Conservation (phyloP, 2,113 vertebrate species). For the Seriola dumerili region DNA sequence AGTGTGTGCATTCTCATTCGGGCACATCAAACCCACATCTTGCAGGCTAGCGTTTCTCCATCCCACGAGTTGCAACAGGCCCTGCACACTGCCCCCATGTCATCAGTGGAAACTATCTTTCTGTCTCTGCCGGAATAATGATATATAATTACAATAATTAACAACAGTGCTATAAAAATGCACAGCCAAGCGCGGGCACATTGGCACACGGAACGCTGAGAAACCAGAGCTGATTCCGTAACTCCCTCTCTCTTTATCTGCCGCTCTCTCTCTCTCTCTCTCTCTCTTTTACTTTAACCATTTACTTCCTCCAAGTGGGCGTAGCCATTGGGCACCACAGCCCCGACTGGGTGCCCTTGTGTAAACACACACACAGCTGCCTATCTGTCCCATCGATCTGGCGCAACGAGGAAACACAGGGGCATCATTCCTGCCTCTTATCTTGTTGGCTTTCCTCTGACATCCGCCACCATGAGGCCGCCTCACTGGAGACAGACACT, state of each 20-base stretch:
- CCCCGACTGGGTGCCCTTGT: conserved; percentile 63
- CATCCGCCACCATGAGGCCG: conserved; percentile 82
- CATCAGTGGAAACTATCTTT: conserved; percentile 79
- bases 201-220: conserved; percentile 21
- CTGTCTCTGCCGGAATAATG: conserved; percentile 74
- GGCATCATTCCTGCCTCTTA: conserved; percentile 82
- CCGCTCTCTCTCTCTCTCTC: conserved; percentile 3
- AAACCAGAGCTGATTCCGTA: conserved; percentile 45
- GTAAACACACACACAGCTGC: conserved; percentile 74
- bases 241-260: conserved; percentile 9
- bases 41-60: conserved; percentile 64
- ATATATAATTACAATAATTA: conserved; percentile 83
- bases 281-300: background rate
- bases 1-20: conserved; percentile 50
- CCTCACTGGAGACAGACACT: conserved; percentile 77
- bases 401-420: conserved; percentile 81
- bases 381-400: conserved; percentile 81
- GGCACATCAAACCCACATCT: conserved; percentile 73
- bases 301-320: conserved; percentile 21
- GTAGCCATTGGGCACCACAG: conserved; percentile 16
- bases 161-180: conserved; percentile 68
- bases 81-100: conserved; percentile 71
- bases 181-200: conserved; percentile 38
- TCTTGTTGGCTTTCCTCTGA: conserved; percentile 78
- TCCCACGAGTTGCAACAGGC: conserved; percentile 79